These are phyloP conservation scores for Ips typographus DNA, from an alignment of 1,140 invertebrate species.

Conservation along the genomic window DNA sequence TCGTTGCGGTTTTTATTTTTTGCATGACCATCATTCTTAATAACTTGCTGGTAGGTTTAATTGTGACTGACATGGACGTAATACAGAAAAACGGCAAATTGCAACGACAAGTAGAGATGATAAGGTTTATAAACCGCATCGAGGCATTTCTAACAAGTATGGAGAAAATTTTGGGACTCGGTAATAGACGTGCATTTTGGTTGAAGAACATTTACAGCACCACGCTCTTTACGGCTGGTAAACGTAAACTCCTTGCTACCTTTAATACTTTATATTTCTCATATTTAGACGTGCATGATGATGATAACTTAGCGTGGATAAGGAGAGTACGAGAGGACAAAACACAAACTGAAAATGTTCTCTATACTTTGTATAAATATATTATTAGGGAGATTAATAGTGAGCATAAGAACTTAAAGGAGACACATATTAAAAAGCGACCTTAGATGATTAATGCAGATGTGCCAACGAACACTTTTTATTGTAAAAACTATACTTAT, in stretches of 20 bases:
- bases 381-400: slow-evolving; percentile 14
- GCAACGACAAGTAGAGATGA: slow-evolving; percentile 37
- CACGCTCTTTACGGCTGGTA: not conserved
- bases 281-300: slow-evolving; percentile 13
- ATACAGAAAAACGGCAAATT: slow-evolving; percentile 37
- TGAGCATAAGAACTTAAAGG: slow-evolving; percentile 6
- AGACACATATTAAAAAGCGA: not conserved
- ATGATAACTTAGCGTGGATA: slow-evolving; percentile 11
- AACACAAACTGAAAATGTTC: not conserved
- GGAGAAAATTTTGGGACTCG: not conserved
- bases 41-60: slow-evolving; percentile 39
- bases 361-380: slow-evolving; percentile 17
- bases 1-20: slow-evolving; percentile 38
- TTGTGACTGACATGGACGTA: slow-evolving; percentile 40
- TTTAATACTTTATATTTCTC: not conserved
- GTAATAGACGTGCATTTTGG: not conserved
- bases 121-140: not conserved
- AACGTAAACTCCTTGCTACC: slow-evolving; percentile 6
- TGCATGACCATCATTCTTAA: slow-evolving; percentile 42
- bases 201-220: not conserved
- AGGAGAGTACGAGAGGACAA: slow-evolving; percentile 15
- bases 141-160: slow-evolving; percentile 19
- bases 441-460: no score
- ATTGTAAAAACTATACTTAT: no score
- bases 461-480: no score